phyloP scores from a whole-genome alignment of 2,113 vertebrate species.

The Prunella fulvescens region DNA sequence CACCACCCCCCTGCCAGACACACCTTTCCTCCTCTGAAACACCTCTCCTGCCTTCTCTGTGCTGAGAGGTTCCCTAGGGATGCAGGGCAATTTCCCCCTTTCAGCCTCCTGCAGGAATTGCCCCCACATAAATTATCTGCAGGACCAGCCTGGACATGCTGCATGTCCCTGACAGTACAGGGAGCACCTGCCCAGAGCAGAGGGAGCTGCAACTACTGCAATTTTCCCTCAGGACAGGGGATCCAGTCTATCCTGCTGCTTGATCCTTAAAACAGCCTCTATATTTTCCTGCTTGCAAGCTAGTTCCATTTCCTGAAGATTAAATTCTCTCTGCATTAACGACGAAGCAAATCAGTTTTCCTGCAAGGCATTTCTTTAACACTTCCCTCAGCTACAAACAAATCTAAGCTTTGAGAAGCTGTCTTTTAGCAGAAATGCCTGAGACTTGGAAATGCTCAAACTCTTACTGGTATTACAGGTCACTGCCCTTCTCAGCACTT shows the following conservation, averaged over 20 bases:
- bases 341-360: not conserved
- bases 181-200: not conserved
- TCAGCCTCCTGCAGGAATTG: rapidly evolving
- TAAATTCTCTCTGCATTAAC: not conserved
- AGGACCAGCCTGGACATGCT: not conserved
- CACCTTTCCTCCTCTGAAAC: not conserved
- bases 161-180: rapidly evolving
- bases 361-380: not conserved
- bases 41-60: not conserved
- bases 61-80: not conserved
- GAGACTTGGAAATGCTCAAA: not conserved
- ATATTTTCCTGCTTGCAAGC: not conserved
- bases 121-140: not conserved
- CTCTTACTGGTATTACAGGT: slow-evolving; percentile 29
- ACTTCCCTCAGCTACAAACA: not conserved
- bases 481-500: slow-evolving; percentile 31
- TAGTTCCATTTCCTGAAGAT: slow-evolving; percentile 7
- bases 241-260: slow-evolving; percentile 4
- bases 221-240: not conserved
- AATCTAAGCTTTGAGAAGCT: not conserved
- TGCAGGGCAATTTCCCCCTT: not conserved
- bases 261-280: slow-evolving; percentile 19
- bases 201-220: not conserved
- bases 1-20: not conserved
- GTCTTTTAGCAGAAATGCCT: not conserved